A percentile compares a stretch with the other conserved stretches of the same genome.
These are phyloP conservation scores for Pachycephala philippinensis DNA, from an alignment of 2,113 vertebrate genomes.

Conservation along the genomic window DNA sequence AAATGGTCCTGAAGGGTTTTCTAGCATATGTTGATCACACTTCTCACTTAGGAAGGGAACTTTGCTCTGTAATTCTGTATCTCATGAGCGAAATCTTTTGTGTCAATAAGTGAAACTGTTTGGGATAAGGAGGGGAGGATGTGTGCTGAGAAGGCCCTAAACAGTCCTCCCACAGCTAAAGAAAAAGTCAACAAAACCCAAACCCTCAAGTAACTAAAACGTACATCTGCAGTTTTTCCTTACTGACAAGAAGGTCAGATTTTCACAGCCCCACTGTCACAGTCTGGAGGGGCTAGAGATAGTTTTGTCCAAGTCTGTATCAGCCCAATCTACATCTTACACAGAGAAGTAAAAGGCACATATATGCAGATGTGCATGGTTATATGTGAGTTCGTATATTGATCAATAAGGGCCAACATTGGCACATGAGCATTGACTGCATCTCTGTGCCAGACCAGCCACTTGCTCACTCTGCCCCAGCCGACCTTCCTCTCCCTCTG, in stretches of 20 bases:
- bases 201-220: neutral
- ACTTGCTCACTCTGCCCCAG: neutral
- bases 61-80: neutral
- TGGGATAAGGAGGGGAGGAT: neutral
- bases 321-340: neutral
- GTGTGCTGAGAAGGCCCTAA: neutral
- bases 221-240: neutral
- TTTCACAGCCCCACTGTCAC: neutral
- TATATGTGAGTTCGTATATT: rapidly evolving
- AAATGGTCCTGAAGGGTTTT: constrained; percentile 26
- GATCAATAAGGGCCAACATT: neutral
- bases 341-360: neutral
- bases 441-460: neutral
- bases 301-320: neutral
- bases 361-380: rapidly evolving
- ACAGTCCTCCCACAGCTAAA: neutral
- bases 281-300: neutral
- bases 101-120: neutral
- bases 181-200: rapidly evolving
- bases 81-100: neutral
- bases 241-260: neutral
- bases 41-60: neutral
- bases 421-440: neutral
- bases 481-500: neutral
- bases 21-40: neutral